phyloP scores from a whole-genome alignment of 2,113 vertebrate genomes.

The Athene cunicularia region DNA sequence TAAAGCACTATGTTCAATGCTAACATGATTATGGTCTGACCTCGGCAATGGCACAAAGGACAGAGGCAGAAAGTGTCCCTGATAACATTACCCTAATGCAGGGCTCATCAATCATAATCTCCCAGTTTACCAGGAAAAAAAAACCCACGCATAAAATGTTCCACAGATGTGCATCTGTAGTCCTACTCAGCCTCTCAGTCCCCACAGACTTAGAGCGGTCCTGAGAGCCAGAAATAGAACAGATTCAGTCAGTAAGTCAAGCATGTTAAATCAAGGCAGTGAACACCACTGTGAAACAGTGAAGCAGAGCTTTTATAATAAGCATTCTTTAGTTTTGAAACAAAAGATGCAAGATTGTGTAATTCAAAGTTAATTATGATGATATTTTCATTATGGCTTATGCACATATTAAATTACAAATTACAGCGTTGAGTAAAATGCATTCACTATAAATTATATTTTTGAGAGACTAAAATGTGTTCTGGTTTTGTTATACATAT shows the following conservation, averaged over 20 bases:
- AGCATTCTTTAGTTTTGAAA: slow-evolving; percentile 56
- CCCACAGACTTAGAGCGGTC: slow-evolving; percentile 55
- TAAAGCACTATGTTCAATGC: slow-evolving; percentile 83
- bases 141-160: slow-evolving; percentile 44
- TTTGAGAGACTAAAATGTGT: background rate
- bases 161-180: slow-evolving; percentile 73
- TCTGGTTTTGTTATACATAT: slow-evolving; percentile 22
- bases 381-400: slow-evolving; percentile 48
- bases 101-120: slow-evolving; percentile 89
- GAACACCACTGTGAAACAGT: slow-evolving; percentile 43
- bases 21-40: slow-evolving; percentile 86
- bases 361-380: slow-evolving; percentile 46
- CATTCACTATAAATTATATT: background rate
- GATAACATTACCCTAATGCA: slow-evolving; percentile 87
- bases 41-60: slow-evolving; percentile 82
- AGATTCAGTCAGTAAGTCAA: slow-evolving; percentile 67
- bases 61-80: slow-evolving; percentile 80
- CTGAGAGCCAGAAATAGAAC: slow-evolving; percentile 73
- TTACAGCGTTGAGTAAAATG: slow-evolving; percentile 27
- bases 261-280: slow-evolving; percentile 66
- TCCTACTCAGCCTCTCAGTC: slow-evolving; percentile 64
- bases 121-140: slow-evolving; percentile 68
- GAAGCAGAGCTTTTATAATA: slow-evolving; percentile 46
- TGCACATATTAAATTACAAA: slow-evolving; percentile 25
- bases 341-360: slow-evolving; percentile 50